Evolutionary conservation across 2,888 invertebrate species (phyloP).

Genomic region (Rhorus exstirpatorius): DNA sequence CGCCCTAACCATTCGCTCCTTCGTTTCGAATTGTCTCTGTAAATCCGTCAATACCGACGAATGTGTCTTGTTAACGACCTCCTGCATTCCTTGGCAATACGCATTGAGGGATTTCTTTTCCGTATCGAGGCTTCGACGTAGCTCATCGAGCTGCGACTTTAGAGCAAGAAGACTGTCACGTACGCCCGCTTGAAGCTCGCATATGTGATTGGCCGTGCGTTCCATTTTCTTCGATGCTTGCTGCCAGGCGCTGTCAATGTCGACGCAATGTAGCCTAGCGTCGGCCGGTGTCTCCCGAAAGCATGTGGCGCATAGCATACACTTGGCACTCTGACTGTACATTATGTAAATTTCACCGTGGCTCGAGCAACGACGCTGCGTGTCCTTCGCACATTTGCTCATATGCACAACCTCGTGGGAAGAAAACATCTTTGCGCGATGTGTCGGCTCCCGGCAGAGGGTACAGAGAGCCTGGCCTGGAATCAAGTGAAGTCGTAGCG

Average conservation of each 20-base stretch:
- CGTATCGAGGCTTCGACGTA: conserved; percentile 89
- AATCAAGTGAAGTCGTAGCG: no score
- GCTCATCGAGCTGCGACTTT: conserved; percentile 90
- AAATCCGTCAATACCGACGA: conserved; percentile 89
- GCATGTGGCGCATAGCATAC: conserved; percentile 92
- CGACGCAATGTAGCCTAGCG: conserved; percentile 90
- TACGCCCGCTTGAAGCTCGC: conserved; percentile 89
- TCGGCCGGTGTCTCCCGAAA: conserved; percentile 91
- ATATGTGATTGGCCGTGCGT: conserved; percentile 87
- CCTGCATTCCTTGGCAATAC: conserved; percentile 90
- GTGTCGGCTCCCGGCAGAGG: conserved; percentile 91
- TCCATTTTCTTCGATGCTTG: conserved; percentile 91
- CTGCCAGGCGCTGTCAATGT: conserved; percentile 91
- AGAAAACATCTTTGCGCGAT: conserved; percentile 92
- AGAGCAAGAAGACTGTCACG: conserved; percentile 90
- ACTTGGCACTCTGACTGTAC: conserved; percentile 90
- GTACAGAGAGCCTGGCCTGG: conserved; percentile 91
- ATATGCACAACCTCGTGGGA: conserved; percentile 91
- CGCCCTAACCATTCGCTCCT: conserved; percentile 87
- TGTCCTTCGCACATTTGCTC: conserved; percentile 90
- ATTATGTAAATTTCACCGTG: conserved; percentile 92
- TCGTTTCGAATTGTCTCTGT: conserved; percentile 88
- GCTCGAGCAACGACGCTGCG: conserved; percentile 89
- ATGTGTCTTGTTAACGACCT: conserved; percentile 90
- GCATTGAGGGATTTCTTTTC: conserved; percentile 90